Base-by-base conservation (phyloP, 2,113 vertebrate species). In the Aythya baeri region DNA sequence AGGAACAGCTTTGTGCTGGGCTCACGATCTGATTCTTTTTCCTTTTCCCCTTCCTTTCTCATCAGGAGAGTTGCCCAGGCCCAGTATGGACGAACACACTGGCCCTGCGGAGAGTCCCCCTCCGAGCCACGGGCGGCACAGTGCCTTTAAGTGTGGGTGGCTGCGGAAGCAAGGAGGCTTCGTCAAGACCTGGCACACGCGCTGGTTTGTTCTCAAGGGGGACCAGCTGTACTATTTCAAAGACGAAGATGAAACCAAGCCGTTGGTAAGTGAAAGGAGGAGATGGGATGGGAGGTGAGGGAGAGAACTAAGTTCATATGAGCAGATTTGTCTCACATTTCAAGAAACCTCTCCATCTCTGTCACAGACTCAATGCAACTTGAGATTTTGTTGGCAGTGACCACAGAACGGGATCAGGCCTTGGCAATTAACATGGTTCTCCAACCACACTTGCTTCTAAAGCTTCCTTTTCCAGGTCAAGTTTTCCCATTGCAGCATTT, bases 91-190 rank as follows among this genome's bases (percentile, higher is more conserved):
- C 36, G 99, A 99, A 62, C 98, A 97, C 95, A 98, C 82, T 43
- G 97, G 97, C 76, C 97, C 98, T 77, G 95, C 91, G 21, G 97
- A 98, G 96, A 97, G 91, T 50, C 96, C 97, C 32, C 97, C 95
- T 18, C 97, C 73, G 57, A 76, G 97, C 58, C 98, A 94, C 49
- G 97, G 94, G 55, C 97, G 89, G 85, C 98, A 97, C 4, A 67
- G 82, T 32, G 96, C 98, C 88, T 57, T 98, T 76, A 99, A 98
- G 93, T 98, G 99, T 93, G 99, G 99, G 83, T 99, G 99, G 99
- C 98, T 99, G 93, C 98, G 98, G 94, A 99, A 99, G 98, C 99
- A 99, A 96, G 99, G 99, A n/a, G 99, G 99, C 68, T 99, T 99
- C 16, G 99, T 99, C 68, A 99, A 99, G 98, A 99, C 99, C 23